Conservation (phyloP, 2,888 invertebrate species). For the Melanophora roralis region DNA sequence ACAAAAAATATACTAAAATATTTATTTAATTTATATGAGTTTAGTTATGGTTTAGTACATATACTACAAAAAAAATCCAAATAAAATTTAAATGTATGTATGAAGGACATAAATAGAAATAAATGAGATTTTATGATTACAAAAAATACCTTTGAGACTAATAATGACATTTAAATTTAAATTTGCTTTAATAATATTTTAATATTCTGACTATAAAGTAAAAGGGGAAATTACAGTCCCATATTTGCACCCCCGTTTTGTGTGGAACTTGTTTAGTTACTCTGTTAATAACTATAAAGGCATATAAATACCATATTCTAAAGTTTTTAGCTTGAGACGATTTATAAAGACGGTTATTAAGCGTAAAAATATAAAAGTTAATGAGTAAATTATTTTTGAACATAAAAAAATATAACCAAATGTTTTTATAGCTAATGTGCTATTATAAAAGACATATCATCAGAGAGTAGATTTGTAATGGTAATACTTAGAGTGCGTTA, state of each 20-base stretch:
- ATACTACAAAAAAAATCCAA: slow-evolving; percentile 21
- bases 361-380: slow-evolving; percentile 28
- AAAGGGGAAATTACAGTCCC: too few relatives aligned
- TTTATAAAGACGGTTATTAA: slow-evolving; percentile 21
- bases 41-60: slow-evolving; percentile 57
- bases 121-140: slow-evolving; percentile 40
- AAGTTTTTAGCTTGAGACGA: background rate
- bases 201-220: too few relatives aligned
- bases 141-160: slow-evolving; percentile 56
- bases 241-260: slow-evolving; percentile 7
- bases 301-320: background rate
- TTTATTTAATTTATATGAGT: slow-evolving; percentile 58
- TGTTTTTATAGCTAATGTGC: too few relatives aligned
- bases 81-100: slow-evolving; percentile 31
- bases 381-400: background rate
- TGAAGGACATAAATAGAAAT: slow-evolving; percentile 38
- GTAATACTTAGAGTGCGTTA: too few relatives aligned
- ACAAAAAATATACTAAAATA: slow-evolving; percentile 21
- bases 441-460: too few relatives aligned
- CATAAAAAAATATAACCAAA: too few relatives aligned
- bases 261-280: background rate
- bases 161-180: slow-evolving; percentile 61
- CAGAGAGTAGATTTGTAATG: too few relatives aligned
- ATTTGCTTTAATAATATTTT: slow-evolving; percentile 12
- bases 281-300: background rate